These are phyloP conservation scores for Magallana gigas DNA, from an alignment of 1,140 invertebrate species.

Conservation along the genomic window DNA sequence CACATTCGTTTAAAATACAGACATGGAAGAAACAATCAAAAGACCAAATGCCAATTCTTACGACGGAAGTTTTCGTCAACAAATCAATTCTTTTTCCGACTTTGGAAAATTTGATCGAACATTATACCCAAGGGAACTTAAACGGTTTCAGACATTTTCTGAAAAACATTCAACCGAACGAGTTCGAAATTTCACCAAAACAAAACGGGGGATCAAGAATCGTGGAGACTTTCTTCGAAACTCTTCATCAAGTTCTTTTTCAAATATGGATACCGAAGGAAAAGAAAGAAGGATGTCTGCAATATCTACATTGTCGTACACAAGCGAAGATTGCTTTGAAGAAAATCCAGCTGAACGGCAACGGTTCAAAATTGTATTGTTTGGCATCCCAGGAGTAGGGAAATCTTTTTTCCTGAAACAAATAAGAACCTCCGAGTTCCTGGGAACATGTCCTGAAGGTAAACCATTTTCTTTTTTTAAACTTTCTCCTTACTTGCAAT, in stretches of 20 bases:
- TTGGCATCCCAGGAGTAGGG: not conserved
- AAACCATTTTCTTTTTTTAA: too few species aligned
- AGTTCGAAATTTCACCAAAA: slow-evolving; percentile 8
- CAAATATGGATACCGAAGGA: not conserved
- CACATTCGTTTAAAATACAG: too few species aligned
- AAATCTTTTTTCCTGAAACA: not conserved
- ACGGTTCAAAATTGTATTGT: not conserved
- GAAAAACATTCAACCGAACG: not conserved
- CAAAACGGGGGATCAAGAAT: slow-evolving; percentile 4
- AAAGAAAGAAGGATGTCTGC: not conserved
- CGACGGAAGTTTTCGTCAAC: not conserved
- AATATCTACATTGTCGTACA: not conserved
- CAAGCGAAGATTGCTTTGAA: not conserved
- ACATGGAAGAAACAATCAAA: too few species aligned
- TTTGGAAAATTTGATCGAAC: slow-evolving; percentile 4
- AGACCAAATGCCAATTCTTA: not conserved
- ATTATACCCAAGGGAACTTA: not conserved
- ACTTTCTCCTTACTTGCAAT: too few species aligned
- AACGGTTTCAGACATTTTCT: not conserved
- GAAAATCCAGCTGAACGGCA: not conserved
- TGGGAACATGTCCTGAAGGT: not conserved
- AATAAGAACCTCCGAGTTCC: slow-evolving; percentile 10
- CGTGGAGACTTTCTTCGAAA: not conserved
- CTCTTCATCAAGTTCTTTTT: not conserved
- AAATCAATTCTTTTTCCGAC: not conserved